These are phyloP conservation scores for Micropoecilia bifurca DNA, from an alignment of 2,797 vertebrate genomes.

Conservation along the genomic window DNA sequence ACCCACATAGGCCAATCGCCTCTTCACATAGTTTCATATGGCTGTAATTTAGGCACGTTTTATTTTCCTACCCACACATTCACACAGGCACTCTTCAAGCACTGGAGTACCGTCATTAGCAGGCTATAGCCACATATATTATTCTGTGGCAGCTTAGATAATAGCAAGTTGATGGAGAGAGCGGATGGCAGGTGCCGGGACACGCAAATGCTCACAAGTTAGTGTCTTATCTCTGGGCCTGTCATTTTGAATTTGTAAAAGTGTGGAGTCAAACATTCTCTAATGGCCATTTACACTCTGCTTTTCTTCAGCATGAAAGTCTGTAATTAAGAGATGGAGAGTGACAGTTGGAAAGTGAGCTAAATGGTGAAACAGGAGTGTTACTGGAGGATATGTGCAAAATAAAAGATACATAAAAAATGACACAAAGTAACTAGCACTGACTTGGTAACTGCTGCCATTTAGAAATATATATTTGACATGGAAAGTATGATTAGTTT, in stretches of 20 bases:
- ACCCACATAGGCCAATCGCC: slow-evolving; percentile 59
- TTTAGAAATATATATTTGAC: background rate
- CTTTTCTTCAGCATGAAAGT: slow-evolving; percentile 42
- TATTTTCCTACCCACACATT: slow-evolving; percentile 30
- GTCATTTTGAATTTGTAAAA: slow-evolving; percentile 71
- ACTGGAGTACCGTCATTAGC: slow-evolving; percentile 26
- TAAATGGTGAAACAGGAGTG: background rate
- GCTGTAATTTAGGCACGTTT: slow-evolving; percentile 44
- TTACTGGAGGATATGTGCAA: background rate
- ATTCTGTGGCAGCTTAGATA: slow-evolving; percentile 58
- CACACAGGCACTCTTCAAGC: slow-evolving; percentile 3
- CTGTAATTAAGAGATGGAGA: slow-evolving; percentile 43
- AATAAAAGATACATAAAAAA: slow-evolving; percentile 4
- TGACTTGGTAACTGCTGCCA: background rate
- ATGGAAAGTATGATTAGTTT: background rate
- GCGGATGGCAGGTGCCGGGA: slow-evolving; percentile 26
- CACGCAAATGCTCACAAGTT: slow-evolving; percentile 11
- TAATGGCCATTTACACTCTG: slow-evolving; percentile 64
- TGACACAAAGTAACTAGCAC: too few relatives aligned
- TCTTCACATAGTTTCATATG: slow-evolving; percentile 64
- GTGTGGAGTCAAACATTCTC: slow-evolving; percentile 54
- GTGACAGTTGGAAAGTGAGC: background rate
- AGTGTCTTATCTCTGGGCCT: slow-evolving; percentile 56
- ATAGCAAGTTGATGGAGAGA: slow-evolving; percentile 48
- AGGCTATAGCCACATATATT: slow-evolving; percentile 41